These are phyloP conservation scores for Pachydiplax longipennis DNA, from an alignment of 2,888 invertebrate species.

Conservation along the genomic window DNA sequence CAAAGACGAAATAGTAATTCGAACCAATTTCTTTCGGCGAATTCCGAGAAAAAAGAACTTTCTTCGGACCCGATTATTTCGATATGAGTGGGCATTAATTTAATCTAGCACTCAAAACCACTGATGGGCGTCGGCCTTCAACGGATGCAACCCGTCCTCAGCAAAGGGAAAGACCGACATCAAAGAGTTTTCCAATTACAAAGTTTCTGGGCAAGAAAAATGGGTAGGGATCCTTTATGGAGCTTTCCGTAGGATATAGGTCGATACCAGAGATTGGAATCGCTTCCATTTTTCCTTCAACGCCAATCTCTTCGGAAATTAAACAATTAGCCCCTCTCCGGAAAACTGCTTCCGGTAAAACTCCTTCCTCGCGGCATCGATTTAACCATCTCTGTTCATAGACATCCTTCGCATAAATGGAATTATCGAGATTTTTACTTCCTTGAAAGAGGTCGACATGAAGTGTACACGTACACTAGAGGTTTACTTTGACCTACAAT, in stretches of 20 bases:
- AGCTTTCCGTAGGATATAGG: background rate
- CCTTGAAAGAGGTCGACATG: too few species aligned
- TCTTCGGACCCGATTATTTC: background rate
- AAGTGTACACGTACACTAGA: too few species aligned
- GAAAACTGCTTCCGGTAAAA: background rate
- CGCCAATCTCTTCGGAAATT: background rate
- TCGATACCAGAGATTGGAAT: background rate
- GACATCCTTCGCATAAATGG: too few species aligned
- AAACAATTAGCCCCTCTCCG: background rate
- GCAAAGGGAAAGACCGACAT: background rate
- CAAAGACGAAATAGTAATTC: too few species aligned
- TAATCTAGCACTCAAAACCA: background rate
- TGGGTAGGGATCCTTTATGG: background rate
- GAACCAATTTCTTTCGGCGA: too few species aligned
- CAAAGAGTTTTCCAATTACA: background rate
- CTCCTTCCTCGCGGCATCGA: too few species aligned
- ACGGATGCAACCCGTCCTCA: too few species aligned
- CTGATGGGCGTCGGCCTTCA: background rate
- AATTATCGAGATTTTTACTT: too few species aligned
- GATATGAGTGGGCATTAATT: background rate
- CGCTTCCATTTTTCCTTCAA: background rate
- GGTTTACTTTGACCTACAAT: too few species aligned
- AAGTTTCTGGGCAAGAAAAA: background rate
- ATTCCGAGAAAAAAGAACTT: background rate
- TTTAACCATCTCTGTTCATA: too few species aligned